phyloP scores from a whole-genome alignment of 37 sponge, comb jelly and placozoan species.

The Oscarella lobularis region DNA sequence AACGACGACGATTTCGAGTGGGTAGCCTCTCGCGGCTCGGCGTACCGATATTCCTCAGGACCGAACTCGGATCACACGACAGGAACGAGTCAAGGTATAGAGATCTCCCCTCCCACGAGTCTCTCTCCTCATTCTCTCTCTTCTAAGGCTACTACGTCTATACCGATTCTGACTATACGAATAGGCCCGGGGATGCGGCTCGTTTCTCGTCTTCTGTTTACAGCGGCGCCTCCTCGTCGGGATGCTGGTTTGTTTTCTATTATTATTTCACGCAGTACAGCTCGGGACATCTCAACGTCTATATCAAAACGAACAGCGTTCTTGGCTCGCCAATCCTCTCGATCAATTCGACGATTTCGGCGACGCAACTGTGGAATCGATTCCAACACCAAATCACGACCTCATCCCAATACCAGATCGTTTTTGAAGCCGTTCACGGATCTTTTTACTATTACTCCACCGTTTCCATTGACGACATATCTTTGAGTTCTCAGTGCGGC shows the following conservation, averaged over 20 bases:
- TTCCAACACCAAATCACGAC: background rate
- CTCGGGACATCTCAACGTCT: background rate
- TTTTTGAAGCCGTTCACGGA: background rate
- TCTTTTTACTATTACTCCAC: background rate
- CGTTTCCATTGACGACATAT: background rate
- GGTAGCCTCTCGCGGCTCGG: constrained; percentile 8
- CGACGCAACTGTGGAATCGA: background rate
- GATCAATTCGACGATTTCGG: background rate
- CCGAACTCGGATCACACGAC: constrained; percentile 21
- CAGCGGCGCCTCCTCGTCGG: background rate
- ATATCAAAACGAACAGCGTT: background rate
- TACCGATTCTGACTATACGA: background rate
- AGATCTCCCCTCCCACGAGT: too few species aligned
- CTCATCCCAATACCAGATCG: background rate
- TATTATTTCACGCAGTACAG: background rate
- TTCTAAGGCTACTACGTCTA: background rate
- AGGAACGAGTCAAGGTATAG: background rate
- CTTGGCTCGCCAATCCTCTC: too few species aligned
- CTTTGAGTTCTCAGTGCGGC: background rate
- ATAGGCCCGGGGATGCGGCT: background rate
- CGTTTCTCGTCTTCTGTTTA: background rate
- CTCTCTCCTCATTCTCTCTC: background rate
- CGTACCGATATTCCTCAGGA: constrained; percentile 12
- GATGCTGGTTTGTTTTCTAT: background rate
- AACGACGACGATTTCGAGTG: constrained; percentile 20